Evolutionary conservation across 2,797 vertebrate species (phyloP).

Genomic region (Dendrocincla fuliginosa): DNA sequence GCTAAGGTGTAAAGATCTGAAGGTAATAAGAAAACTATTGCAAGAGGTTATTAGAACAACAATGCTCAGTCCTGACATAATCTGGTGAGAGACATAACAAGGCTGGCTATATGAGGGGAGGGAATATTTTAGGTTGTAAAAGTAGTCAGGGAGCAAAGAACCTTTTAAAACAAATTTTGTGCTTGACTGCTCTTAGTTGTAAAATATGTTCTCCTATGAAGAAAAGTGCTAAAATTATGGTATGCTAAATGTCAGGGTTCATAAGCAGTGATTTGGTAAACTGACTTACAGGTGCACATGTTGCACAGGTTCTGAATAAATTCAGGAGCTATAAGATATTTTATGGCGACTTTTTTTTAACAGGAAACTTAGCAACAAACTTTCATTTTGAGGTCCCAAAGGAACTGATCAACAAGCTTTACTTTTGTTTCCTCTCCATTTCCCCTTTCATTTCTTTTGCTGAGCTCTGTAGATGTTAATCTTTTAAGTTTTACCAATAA

Average conservation of each 20-base stretch:
- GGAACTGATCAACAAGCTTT: background rate
- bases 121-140: background rate
- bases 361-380: background rate
- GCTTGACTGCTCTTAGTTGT: background rate
- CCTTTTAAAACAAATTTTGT: background rate
- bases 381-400: background rate
- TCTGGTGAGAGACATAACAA: background rate
- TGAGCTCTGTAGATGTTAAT: background rate
- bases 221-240: background rate
- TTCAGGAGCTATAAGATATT: background rate
- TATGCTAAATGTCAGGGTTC: background rate
- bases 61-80: background rate
- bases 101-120: background rate
- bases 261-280: background rate
- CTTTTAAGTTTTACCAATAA: background rate
- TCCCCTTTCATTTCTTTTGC: background rate
- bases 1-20: background rate
- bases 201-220: background rate
- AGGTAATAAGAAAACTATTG: background rate
- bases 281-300: background rate
- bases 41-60: background rate
- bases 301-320: background rate
- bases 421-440: background rate
- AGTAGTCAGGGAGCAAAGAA: background rate
- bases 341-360: background rate